These are phyloP conservation scores for Dendrolimus punctatus DNA, from an alignment of 1,140 invertebrate genomes.

Conservation along the genomic window DNA sequence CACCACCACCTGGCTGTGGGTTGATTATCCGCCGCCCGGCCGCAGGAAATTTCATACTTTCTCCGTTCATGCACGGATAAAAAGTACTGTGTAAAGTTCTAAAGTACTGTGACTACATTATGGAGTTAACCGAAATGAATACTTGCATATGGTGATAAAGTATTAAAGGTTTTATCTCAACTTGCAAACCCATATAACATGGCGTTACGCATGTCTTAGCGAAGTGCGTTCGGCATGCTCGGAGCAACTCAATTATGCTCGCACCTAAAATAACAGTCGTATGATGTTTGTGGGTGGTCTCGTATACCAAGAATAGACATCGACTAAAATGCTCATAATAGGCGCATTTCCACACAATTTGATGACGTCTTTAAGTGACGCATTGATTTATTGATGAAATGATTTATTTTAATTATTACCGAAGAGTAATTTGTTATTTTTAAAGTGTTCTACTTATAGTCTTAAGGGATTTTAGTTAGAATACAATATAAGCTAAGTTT, in stretches of 20 bases:
- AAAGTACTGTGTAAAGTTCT: no score
- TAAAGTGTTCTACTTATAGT: no score
- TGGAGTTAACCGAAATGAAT: not conserved
- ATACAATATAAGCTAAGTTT: no score
- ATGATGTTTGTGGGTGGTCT: constrained; percentile 39
- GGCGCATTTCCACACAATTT: not conserved
- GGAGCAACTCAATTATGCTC: constrained; percentile 60
- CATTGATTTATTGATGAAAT: constrained; percentile 1
- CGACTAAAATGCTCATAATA: constrained; percentile 4
- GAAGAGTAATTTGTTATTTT: not conserved
- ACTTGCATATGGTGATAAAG: not conserved
- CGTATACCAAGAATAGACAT: constrained; percentile 44
- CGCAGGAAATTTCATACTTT: no score
- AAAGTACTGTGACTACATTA: not conserved
- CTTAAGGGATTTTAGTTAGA: no score
- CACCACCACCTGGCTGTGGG: no score
- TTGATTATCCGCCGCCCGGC: no score
- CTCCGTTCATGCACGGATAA: no score
- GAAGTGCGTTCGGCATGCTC: constrained; percentile 33
- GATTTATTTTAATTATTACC: no score
- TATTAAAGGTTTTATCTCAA: constrained; percentile 2
- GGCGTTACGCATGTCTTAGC: constrained; percentile 48
- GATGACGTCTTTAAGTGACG: not conserved
- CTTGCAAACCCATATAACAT: constrained; percentile 48
- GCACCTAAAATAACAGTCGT: constrained; percentile 59